phyloP scores from a whole-genome alignment of 2,888 invertebrate genomes.

The Prosopocoilus inquinatus region DNA sequence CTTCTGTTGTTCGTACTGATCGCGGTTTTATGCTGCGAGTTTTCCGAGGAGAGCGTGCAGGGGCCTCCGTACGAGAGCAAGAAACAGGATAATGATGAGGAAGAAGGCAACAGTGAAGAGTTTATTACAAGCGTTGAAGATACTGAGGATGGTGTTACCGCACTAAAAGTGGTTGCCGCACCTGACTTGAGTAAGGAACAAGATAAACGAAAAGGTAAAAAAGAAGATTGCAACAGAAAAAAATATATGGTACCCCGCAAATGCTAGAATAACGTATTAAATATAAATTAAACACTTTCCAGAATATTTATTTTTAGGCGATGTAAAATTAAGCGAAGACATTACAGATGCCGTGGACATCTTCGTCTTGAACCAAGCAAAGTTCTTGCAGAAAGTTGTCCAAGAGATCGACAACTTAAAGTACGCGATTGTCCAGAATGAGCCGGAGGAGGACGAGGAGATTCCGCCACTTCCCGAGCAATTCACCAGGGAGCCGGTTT shows the following conservation, averaged over 20 bases:
- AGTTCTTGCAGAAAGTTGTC: constrained; percentile 51
- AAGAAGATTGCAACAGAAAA: no score
- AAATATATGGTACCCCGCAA: not conserved
- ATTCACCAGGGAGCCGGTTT: constrained; percentile 48
- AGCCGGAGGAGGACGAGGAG: constrained; percentile 51
- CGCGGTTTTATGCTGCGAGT: constrained; percentile 40
- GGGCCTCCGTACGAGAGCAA: constrained; percentile 28
- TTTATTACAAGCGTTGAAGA: constrained; percentile 40
- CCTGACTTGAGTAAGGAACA: constrained; percentile 49
- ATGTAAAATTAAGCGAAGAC: constrained; percentile 22
- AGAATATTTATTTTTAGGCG: constrained; percentile 16
- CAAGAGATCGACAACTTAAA: constrained; percentile 48
- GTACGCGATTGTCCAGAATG: constrained; percentile 46
- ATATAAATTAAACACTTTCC: not conserved
- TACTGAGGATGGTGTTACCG: constrained; percentile 39
- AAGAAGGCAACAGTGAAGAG: constrained; percentile 38
- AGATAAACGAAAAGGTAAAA: constrained; percentile 42
- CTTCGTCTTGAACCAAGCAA: constrained; percentile 44
- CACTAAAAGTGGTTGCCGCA: constrained; percentile 45
- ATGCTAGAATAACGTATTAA: not conserved
- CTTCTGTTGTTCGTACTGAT: constrained; percentile 33
- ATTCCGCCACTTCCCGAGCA: constrained; percentile 54
- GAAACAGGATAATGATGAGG: constrained; percentile 34
- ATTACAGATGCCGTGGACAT: constrained; percentile 39
- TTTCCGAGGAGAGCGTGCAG: constrained; percentile 38